Base-by-base conservation (phyloP, 2,113 vertebrate genomes). In the rabbit (Oryctolagus cuniculus) region DNA sequence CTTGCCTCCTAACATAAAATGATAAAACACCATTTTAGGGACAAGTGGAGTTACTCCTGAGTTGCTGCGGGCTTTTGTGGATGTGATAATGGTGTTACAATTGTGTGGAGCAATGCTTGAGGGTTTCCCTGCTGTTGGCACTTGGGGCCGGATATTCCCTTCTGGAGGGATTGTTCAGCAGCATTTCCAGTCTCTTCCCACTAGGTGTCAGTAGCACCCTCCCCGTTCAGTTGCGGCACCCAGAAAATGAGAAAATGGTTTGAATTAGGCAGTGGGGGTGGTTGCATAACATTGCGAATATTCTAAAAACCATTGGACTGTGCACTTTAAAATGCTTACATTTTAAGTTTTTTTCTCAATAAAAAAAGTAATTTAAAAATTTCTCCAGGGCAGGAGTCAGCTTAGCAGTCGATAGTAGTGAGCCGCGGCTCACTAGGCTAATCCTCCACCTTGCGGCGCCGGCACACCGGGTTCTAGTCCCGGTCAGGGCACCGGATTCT, bases 321-420 rank as follows among this genome's bases (percentile, higher is more conserved):
- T 34, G 11, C 17, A 64, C 19, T 82, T 90, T 53, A 44, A 77
- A 77, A 61, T 85, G 55, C 44, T 72, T 85, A 89, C 64, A 64
- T 87, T 29, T 29, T 55, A 24, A 70, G 16, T 83, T 93, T 73
- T 95, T 95, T 90, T 75, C 63, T 77, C 44, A 77, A 70, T 87
- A 87, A 87, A 89, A 92, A 92, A 38, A 61, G 5, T 89, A 80
- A 85, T 51, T 73, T 53, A n/a, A 92, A 91, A 92, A 85, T 84
- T 29, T 79, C 24, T 85, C 44, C 1, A 1, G 55, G 55, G 55
- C 55, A 58, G 55, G 11, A 58, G 10, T 58, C 19, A 58, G 55
- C 55, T 19, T 58, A 58, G 55, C 55, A 58, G 55, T 58, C 19
- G n/a, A n/a, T n/a, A n/a, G n/a, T n/a, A n/a, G n/a, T n/a, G n/a